A percentile compares a stretch with the other conserved stretches of the same genome.
Conservation (phyloP, 2,888 invertebrate species). For the Griposia aprilina region DNA sequence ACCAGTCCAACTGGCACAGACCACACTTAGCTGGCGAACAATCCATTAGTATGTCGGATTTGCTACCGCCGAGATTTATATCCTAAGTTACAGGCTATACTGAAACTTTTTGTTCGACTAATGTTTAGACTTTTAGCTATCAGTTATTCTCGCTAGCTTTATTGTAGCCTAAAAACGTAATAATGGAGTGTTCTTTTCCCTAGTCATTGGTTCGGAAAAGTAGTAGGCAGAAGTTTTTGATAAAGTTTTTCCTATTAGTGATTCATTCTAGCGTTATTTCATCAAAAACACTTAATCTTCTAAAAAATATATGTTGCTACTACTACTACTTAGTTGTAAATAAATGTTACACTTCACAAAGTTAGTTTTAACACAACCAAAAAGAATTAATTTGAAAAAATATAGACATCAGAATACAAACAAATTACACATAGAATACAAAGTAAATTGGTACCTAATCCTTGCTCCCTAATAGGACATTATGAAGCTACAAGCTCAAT, state of each 20-base stretch:
- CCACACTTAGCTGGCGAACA: slow-evolving; percentile 79
- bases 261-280: not conserved
- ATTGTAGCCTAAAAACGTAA: slow-evolving; percentile 23
- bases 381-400: not conserved
- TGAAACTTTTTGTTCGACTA: slow-evolving; percentile 66
- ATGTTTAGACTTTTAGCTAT: slow-evolving; percentile 60
- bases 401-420: not conserved
- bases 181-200: slow-evolving; percentile 18
- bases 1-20: slow-evolving; percentile 84
- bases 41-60: slow-evolving; percentile 86
- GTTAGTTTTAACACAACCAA: not conserved
- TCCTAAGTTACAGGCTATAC: slow-evolving; percentile 70
- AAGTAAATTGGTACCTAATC: slow-evolving; percentile 19
- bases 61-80: slow-evolving; percentile 78
- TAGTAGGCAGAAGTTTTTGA: not conserved
- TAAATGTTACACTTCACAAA: not conserved
- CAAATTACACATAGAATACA: not conserved
- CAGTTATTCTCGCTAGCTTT: slow-evolving; percentile 27
- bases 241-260: not conserved
- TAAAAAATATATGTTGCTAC: too few relatives aligned
- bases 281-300: not conserved
- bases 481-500: slow-evolving; percentile 46
- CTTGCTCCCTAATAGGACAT: slow-evolving; percentile 38
- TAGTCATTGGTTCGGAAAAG: slow-evolving; percentile 3
- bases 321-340: not conserved